phyloP scores from a whole-genome alignment of 2,113 vertebrate genomes.

The Origma solitaria region DNA sequence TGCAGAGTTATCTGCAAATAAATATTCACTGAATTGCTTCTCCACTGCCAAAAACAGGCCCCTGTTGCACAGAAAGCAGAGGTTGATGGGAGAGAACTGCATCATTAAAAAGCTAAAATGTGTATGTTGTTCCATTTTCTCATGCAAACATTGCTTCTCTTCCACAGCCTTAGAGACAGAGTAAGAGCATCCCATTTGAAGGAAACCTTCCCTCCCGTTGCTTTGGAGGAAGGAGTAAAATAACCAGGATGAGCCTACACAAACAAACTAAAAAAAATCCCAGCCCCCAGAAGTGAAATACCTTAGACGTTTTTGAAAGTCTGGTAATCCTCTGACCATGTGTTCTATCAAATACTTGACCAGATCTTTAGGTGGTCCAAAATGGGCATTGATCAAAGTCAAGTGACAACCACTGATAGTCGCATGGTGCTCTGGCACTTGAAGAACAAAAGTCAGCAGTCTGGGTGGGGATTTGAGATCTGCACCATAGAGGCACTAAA shows the following conservation, averaged over 20 bases:
- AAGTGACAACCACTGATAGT: background rate
- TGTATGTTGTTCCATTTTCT: background rate
- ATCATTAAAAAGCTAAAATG: background rate
- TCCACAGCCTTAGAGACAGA: background rate
- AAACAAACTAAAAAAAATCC: background rate
- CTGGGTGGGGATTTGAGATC: background rate
- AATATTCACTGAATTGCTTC: background rate
- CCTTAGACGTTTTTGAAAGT: fast-evolving
- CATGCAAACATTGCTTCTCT: background rate
- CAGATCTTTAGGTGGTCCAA: background rate
- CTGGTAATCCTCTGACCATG: background rate
- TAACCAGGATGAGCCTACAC: background rate
- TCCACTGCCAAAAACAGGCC: background rate
- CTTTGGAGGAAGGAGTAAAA: background rate
- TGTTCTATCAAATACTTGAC: background rate
- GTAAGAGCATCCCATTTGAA: background rate
- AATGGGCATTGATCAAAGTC: background rate
- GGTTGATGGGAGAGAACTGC: background rate
- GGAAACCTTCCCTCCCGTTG: background rate
- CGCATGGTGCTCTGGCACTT: fast-evolving
- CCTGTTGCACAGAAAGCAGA: background rate
- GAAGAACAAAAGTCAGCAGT: background rate
- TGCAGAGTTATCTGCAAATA: background rate
- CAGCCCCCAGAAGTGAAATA: background rate
- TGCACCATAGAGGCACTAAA: background rate